Percentiles rank a stretch among this genome's conserved stretches.
These are phyloP conservation scores for Moxostoma hubbsi DNA, from an alignment of 2,797 vertebrate genomes.

Conservation along the genomic window DNA sequence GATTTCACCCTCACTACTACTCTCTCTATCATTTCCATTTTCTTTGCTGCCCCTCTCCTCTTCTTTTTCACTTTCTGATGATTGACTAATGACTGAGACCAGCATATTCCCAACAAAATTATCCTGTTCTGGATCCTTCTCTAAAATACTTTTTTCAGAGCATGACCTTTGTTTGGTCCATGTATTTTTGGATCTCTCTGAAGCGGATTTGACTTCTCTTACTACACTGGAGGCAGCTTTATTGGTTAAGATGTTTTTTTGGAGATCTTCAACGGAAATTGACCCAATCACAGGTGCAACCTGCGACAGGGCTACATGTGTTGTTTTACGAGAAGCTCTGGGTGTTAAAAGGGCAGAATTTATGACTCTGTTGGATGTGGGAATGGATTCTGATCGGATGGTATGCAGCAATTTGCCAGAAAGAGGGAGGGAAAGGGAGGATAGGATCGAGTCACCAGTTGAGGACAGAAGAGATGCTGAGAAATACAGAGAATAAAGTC, in stretches of 20 bases:
- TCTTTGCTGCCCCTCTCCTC: not conserved
- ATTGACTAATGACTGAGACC: conserved; percentile 42
- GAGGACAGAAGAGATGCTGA: conserved; percentile 74
- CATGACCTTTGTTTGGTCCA: conserved; percentile 38
- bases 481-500: not conserved
- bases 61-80: conserved; percentile 31
- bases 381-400: conserved; percentile 31
- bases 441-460: conserved; percentile 75
- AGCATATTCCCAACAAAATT: conserved; percentile 19
- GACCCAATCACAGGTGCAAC: conserved; percentile 68
- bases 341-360: conserved; percentile 32
- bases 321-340: conserved; percentile 17
- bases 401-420: conserved; percentile 66
- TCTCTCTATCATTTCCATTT: conserved; percentile 44
- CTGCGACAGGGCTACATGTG: not conserved
- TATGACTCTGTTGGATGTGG: not conserved
- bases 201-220: not conserved
- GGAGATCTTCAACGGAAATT: conserved; percentile 65
- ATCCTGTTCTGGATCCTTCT: conserved; percentile 24
- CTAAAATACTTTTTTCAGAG: not conserved
- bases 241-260: conserved; percentile 48
- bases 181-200: conserved; percentile 37
- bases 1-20: not conserved
- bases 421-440: conserved; percentile 71
- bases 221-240: not conserved